Conservation (phyloP, 2,888 invertebrate genomes). For the Gymnosoma rotundatum region DNA sequence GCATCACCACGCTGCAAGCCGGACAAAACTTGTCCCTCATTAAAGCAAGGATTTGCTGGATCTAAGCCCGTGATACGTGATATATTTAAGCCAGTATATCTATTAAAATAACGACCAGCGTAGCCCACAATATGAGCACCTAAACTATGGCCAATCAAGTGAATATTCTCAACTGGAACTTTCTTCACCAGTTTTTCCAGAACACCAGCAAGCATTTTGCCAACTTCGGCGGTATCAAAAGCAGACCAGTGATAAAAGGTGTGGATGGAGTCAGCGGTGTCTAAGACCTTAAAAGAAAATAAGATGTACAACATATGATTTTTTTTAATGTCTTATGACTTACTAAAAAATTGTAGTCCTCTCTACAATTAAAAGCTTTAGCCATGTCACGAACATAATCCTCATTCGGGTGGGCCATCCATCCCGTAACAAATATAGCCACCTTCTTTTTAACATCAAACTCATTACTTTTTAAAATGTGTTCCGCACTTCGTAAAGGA, state of each 20-base stretch:
- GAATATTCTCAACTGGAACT: constrained; percentile 73
- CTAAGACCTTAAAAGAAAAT: constrained; percentile 74
- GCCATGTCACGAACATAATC: constrained; percentile 64
- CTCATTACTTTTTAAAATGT: no score
- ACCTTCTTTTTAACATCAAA: no score
- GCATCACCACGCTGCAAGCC: constrained; percentile 77
- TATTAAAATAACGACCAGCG: constrained; percentile 75
- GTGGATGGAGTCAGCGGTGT: constrained; percentile 77
- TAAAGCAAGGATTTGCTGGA: constrained; percentile 79
- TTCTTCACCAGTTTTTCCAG: constrained; percentile 70
- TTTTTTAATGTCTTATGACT: constrained; percentile 5
- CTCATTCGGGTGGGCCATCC: constrained; percentile 31
- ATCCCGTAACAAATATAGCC: no score
- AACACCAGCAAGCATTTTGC: constrained; percentile 73
- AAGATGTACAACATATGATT: neutral
- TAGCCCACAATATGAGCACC: constrained; percentile 78
- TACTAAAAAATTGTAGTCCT: constrained; percentile 74
- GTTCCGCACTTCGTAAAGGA: no score
- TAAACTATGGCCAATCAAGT: constrained; percentile 71
- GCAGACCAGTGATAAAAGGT: constrained; percentile 81
- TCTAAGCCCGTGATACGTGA: constrained; percentile 79
- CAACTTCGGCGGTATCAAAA: constrained; percentile 78
- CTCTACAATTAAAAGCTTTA: constrained; percentile 77
- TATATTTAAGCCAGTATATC: constrained; percentile 72
- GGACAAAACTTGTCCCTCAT: constrained; percentile 74